Conservation (phyloP, 2,113 vertebrate genomes). For the Brachyhypopomus gauderio region DNA sequence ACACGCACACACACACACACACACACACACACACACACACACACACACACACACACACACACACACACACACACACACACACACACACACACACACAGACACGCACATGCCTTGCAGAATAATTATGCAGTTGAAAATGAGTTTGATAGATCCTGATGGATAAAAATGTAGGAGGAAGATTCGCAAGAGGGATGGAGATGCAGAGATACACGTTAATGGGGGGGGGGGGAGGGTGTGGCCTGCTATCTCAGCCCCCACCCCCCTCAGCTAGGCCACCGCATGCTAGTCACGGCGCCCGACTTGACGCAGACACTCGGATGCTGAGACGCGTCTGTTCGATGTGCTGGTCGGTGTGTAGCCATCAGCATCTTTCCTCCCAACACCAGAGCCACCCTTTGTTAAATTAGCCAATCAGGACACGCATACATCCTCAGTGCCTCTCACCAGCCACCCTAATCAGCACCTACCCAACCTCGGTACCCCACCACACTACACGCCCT, state of each 20-base stretch:
- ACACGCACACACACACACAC: background rate
- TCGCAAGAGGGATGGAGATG: conserved; percentile 3
- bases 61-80: background rate
- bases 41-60: background rate
- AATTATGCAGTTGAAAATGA: background rate
- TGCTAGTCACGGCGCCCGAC: conserved; percentile 29
- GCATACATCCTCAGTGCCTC: conserved; percentile 45
- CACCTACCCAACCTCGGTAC: conserved; percentile 1
- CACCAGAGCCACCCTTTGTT: conserved; percentile 14
- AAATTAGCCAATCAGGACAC: conserved; percentile 60
- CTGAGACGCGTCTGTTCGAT: background rate
- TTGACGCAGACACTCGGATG: conserved; percentile 26
- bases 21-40: background rate
- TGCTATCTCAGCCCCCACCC: conserved; percentile 24
- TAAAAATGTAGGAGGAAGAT: background rate
- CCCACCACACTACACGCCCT: background rate
- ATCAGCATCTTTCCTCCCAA: background rate
- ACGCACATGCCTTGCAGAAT: background rate
- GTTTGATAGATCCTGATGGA: background rate
- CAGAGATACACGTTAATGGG: background rate
- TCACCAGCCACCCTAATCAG: background rate
- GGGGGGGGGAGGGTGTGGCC: conserved; percentile 46
- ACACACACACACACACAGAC: background rate
- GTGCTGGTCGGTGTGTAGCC: background rate
- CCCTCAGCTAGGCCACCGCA: background rate